These are phyloP conservation scores for Tortrix viridana DNA, from an alignment of 2,888 invertebrate genomes.

Conservation along the genomic window DNA sequence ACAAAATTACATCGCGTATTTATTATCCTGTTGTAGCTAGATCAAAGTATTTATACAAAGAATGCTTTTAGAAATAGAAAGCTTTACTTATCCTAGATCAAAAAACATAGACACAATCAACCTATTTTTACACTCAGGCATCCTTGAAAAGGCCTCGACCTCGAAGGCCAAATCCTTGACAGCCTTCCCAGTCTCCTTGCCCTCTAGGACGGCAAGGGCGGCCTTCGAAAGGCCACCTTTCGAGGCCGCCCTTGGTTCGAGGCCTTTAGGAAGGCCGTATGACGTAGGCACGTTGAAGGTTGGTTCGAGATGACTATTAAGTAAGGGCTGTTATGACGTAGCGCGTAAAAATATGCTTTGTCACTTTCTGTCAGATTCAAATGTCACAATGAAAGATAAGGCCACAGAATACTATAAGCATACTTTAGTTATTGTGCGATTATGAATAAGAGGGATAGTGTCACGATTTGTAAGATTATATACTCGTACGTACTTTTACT, in stretches of 20 bases:
- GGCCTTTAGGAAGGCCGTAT: conserved; percentile 1
- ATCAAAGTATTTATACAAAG: neutral
- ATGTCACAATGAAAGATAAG: too few species aligned
- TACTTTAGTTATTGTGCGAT: too few species aligned
- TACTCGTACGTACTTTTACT: too few species aligned
- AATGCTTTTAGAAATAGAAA: neutral
- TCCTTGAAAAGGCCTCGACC: conserved; percentile 15
- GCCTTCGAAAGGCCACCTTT: conserved; percentile 41
- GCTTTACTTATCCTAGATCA: conserved; percentile 6
- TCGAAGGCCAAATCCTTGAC: conserved; percentile 35
- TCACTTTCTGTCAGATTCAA: too few species aligned
- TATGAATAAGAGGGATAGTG: too few species aligned
- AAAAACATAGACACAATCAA: too few species aligned
- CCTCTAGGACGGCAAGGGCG: conserved; percentile 26
- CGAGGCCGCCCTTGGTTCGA: conserved; percentile 26
- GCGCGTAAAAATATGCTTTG: too few species aligned
- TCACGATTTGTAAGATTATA: too few species aligned
- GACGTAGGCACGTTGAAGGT: conserved; percentile 4
- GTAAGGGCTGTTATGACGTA: neutral
- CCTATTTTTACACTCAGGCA: too few species aligned
- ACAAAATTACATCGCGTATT: conserved; percentile 7
- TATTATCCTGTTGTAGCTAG: neutral
- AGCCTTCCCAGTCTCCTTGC: conserved; percentile 3
- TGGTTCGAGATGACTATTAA: neutral
- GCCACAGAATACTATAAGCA: too few species aligned